These are phyloP conservation scores for Podarcis siculus DNA, from an alignment of 2,797 vertebrate species.

Conservation along the genomic window DNA sequence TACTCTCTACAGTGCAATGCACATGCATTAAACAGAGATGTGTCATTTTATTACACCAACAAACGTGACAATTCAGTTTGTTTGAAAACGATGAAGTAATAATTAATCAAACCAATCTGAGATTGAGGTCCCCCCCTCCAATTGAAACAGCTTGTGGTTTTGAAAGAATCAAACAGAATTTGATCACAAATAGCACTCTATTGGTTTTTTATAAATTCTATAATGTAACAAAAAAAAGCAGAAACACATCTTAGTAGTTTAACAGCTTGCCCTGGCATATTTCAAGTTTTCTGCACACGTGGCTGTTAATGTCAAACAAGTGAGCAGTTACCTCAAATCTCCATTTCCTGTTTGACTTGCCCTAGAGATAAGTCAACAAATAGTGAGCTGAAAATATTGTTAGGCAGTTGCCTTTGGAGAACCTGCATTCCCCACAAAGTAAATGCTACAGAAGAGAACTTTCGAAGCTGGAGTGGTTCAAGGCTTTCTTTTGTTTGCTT, in stretches of 20 bases:
- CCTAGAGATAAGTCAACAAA: conserved; percentile 72
- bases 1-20: background rate
- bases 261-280: conserved; percentile 21
- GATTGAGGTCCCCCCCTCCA: background rate
- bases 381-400: conserved; percentile 39
- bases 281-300: conserved; percentile 47
- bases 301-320: conserved; percentile 55
- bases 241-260: background rate
- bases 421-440: background rate
- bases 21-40: conserved; percentile 38
- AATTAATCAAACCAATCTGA: background rate
- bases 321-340: conserved; percentile 70
- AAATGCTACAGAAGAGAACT: conserved; percentile 49
- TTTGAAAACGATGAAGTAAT: background rate
- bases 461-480: background rate
- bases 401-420: background rate
- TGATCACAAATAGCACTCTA: background rate
- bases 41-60: conserved; percentile 48
- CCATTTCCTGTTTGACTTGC: conserved; percentile 69
- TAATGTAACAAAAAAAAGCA: background rate
- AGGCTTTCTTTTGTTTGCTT: background rate
- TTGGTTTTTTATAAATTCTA: background rate
- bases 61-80: background rate
- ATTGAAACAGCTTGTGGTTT: background rate
- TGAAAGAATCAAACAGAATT: conserved; percentile 19